Base-by-base conservation (phyloP, 2,888 invertebrate species). In the Rutpela maculata region DNA sequence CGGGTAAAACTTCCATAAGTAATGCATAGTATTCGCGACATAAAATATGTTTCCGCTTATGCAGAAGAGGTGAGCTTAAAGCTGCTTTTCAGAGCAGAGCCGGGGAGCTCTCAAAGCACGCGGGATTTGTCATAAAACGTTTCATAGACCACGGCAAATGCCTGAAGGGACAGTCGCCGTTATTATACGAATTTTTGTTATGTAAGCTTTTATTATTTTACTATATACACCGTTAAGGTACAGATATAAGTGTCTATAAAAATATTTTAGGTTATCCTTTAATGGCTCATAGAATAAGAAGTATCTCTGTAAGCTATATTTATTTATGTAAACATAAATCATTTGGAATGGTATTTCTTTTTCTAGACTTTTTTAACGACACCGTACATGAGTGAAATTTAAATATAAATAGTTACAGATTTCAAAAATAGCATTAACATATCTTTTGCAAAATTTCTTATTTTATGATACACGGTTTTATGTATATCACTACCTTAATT, bases 31-130 rank as follows among this genome's bases (percentile, higher is more conserved):
- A 80, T 76, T 79, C 78, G 82, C 83, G 84, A 85, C 85, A 82
- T 85, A 84, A 86, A 85, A 85, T 86, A 86, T 85, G 85, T 85
- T 83, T 81, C 82, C 81, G 85, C 84, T 85, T 85, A 86, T 85
- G 85, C 84, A 85, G 83, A 81, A 83, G 80, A 81, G 84, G 82
- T 79, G 82, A 78, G 83, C 81, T 82, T 82, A 80, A 74, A 55
- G 65, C 66, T 67, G 78, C 78, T 80, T 79, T 78, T 75, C 66
- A 68, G 75, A 74, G 68, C 70, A 71, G 60, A 68, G 77, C 66
- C 71, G 69, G 75, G 75, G 77, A 75, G 80, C 78, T 80, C 80
- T 82, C 80, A 77, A 81, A 80, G 80, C 84, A 82, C 82, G 81
- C 84, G 83, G 85, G 85, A 86, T 86, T 85, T 85, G 83, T 83